Conservation (phyloP, 2,797 vertebrate genomes). For the Thripadectes ignobilis region DNA sequence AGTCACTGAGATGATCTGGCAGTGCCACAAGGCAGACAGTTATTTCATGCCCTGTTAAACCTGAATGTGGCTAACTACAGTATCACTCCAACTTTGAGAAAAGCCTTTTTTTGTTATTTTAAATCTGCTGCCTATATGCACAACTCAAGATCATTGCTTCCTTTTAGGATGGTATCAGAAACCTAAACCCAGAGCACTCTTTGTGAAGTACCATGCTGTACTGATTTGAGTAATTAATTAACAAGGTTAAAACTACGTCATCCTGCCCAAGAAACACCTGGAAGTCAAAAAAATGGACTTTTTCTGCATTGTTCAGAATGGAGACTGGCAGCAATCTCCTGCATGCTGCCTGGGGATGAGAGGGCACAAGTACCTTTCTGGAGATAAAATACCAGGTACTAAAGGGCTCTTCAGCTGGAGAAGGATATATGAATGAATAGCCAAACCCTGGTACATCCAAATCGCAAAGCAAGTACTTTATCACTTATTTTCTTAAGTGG, state of each 20-base stretch:
- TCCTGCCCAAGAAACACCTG: neutral
- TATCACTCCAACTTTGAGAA: conserved; percentile 85
- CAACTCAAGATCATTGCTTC: conserved; percentile 42
- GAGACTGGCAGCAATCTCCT: neutral
- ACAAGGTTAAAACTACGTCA: neutral
- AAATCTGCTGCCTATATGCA: conserved; percentile 48
- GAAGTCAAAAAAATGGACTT: neutral
- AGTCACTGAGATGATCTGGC: conserved; percentile 85
- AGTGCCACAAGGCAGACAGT: conserved; percentile 88
- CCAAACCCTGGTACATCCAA: neutral
- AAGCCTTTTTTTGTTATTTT: conserved; percentile 48
- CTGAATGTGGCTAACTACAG: conserved; percentile 88
- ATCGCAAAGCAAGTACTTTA: neutral
- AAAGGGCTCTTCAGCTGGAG: neutral
- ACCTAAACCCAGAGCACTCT: neutral
- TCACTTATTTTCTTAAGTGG: neutral
- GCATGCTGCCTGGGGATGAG: neutral
- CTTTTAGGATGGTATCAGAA: conserved; percentile 24
- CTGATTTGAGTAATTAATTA: neutral
- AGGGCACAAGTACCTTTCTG: neutral
- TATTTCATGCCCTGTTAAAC: conserved; percentile 98
- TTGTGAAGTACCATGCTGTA: neutral
- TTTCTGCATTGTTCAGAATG: neutral
- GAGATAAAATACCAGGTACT: neutral
- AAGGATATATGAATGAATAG: neutral